phyloP scores from a whole-genome alignment of 2,113 vertebrate genomes.

The Mormoops blainvillei region DNA sequence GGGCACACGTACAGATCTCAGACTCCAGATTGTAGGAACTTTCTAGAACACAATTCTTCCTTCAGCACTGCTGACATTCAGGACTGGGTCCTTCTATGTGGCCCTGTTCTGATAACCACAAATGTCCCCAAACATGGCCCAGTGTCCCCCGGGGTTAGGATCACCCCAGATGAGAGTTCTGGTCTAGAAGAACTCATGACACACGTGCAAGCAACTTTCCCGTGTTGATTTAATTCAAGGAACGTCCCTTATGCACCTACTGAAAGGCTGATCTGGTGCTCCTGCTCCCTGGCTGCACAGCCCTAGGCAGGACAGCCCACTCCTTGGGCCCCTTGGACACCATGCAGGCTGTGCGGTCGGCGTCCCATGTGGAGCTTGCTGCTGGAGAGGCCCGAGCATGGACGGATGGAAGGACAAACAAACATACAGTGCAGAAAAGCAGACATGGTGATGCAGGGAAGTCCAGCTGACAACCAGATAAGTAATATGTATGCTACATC shows the following conservation, averaged over 20 bases:
- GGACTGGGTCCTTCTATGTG: neutral
- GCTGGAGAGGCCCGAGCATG: neutral
- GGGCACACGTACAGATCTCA: neutral
- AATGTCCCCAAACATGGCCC: neutral
- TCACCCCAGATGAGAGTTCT: neutral
- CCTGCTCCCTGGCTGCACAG: fast-evolving
- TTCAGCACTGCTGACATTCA: neutral
- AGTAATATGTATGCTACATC: fast-evolving
- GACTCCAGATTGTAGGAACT: neutral
- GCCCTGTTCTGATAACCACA: neutral
- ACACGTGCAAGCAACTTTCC: too few species aligned
- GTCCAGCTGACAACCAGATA: neutral
- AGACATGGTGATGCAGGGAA: fast-evolving
- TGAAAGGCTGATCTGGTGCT: neutral
- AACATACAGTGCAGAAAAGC: too few species aligned
- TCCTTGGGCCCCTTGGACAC: neutral
- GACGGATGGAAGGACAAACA: neutral
- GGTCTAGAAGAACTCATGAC: neutral
- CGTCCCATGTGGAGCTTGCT: fast-evolving
- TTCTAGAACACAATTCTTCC: neutral
- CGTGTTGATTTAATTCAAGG: neutral
- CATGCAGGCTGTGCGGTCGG: neutral
- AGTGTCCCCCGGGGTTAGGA: neutral
- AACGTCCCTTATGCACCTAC: fast-evolving
- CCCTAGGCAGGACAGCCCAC: neutral